phyloP scores from a whole-genome alignment of 2,113 vertebrate genomes.

The Sceloporus tristichus region DNA sequence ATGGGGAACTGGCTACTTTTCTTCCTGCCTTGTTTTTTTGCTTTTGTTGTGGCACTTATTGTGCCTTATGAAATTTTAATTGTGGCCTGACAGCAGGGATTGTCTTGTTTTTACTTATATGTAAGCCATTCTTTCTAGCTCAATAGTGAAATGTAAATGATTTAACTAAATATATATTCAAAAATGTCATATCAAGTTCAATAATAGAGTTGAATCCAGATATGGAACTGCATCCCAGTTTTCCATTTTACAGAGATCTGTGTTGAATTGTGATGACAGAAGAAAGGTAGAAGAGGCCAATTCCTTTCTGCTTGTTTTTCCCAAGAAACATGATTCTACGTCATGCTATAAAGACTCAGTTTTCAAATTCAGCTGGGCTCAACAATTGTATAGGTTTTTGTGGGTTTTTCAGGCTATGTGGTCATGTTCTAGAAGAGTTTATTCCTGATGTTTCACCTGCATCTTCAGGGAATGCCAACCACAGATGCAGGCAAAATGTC shows the following conservation, averaged over 20 bases:
- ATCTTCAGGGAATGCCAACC: too few species aligned
- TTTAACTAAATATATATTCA: neutral
- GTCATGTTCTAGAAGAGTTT: too few species aligned
- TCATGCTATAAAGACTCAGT: slow-evolving; percentile 9
- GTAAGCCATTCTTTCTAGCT: neutral
- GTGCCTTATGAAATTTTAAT: too few species aligned
- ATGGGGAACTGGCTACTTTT: too few species aligned
- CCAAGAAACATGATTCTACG: neutral
- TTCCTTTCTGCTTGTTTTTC: slow-evolving; percentile 18
- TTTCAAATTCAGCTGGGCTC: slow-evolving; percentile 23
- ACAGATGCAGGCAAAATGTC: too few species aligned
- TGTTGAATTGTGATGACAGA: slow-evolving; percentile 17
- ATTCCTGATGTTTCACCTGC: too few species aligned
- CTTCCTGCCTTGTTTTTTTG: too few species aligned
- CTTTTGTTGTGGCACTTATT: too few species aligned
- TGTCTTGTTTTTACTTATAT: neutral
- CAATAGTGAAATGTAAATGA: neutral
- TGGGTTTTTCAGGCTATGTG: too few species aligned
- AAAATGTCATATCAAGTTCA: neutral
- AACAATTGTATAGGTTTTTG: slow-evolving; percentile 28
- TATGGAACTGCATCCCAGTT: neutral
- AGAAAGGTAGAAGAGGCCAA: neutral
- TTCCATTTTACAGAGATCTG: neutral
- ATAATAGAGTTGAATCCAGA: neutral
- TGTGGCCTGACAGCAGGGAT: too few species aligned